Evolutionary conservation across 2,113 vertebrate species (phyloP).

Genomic region (Struthio camelus): DNA sequence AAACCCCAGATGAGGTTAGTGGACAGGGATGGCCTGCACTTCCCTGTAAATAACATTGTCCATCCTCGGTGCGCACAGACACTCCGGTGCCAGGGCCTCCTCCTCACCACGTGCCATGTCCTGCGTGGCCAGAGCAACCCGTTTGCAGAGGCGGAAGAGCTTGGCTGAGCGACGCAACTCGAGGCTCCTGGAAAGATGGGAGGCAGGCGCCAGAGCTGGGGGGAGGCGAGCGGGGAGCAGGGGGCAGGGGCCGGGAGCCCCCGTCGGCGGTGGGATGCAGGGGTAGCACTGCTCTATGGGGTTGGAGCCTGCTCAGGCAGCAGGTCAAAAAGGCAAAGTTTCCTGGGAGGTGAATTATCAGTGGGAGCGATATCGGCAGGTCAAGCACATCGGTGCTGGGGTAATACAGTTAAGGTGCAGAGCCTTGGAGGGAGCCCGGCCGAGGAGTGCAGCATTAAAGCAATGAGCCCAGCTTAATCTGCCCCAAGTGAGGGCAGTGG

Average conservation of each 20-base stretch:
- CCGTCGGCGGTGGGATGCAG: neutral
- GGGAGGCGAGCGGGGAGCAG: fast-evolving
- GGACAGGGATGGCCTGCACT: fast-evolving
- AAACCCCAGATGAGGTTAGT: neutral
- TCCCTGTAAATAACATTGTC: neutral
- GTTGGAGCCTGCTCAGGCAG: constrained; percentile 44
- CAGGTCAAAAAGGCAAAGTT: constrained; percentile 94
- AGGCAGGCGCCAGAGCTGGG: neutral
- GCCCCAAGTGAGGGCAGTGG: constrained; percentile 84
- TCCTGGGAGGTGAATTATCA: constrained; percentile 86
- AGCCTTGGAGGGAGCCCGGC: constrained; percentile 76
- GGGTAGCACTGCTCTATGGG: constrained; percentile 2
- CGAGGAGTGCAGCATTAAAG: constrained; percentile 78
- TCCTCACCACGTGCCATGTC: neutral
- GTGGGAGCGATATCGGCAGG: constrained; percentile 78
- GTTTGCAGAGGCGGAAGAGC: neutral
- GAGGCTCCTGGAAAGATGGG: neutral
- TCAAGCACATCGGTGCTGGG: constrained; percentile 79
- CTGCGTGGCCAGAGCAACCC: neutral
- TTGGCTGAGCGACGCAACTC: neutral
- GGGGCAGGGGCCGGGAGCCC: neutral
- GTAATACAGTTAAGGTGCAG: constrained; percentile 89
- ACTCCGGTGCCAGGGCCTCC: fast-evolving
- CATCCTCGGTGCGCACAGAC: fast-evolving
- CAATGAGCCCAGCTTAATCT: constrained; percentile 90